Evolutionary conservation across 2,888 invertebrate species (phyloP).

Genomic region (Hypomecis punctinalis): DNA sequence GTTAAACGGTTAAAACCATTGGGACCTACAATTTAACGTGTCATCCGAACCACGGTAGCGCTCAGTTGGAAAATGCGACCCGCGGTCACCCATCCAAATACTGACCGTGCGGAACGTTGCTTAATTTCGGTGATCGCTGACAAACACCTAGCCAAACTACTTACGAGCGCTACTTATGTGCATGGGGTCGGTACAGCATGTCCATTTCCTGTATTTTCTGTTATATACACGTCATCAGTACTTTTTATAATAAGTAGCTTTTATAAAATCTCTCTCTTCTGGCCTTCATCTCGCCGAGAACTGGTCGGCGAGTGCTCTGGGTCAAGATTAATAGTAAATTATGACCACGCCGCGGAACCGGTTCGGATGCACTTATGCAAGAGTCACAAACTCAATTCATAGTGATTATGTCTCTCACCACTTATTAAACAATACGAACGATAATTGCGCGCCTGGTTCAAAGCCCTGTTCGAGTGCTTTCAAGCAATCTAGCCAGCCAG

Average conservation of each 20-base stretch:
- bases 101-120: no score
- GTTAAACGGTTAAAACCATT: no score
- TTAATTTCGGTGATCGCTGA: no score
- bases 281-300: constrained; percentile 57
- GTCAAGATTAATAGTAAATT: constrained; percentile 81
- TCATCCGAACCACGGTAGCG: no score
- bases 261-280: constrained; percentile 54
- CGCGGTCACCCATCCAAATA: no score
- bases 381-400: constrained; percentile 50
- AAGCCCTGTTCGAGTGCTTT: constrained; percentile 39
- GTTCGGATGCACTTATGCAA: constrained; percentile 72
- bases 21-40: no score
- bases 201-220: no score
- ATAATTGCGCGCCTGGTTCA: constrained; percentile 17
- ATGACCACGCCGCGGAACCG: constrained; percentile 66
- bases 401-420: constrained; percentile 44
- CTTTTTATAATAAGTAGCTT: constrained; percentile 48
- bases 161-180: no score
- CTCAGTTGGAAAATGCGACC: no score
- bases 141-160: no score
- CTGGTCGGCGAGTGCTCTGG: constrained; percentile 73
- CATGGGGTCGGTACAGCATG: no score
- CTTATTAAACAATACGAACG: constrained; percentile 49
- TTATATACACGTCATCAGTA: constrained; percentile 48
- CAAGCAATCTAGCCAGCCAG: constrained; percentile 44